Evolutionary conservation across 2,113 vertebrate species (phyloP).

Genomic region (Poeciliopsis occidentalis): DNA sequence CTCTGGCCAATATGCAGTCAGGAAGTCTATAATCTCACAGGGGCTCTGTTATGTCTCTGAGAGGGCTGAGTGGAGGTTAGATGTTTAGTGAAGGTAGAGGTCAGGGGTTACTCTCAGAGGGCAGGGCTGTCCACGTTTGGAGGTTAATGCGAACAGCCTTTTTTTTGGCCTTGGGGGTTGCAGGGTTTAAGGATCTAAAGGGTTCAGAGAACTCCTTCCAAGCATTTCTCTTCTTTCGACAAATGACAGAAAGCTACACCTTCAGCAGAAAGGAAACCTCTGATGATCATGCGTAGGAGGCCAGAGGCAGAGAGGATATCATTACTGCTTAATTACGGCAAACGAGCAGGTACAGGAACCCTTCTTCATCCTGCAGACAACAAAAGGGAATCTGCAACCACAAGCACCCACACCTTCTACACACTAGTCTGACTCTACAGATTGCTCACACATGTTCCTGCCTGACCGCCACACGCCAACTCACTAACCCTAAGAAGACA

Average conservation of each 20-base stretch:
- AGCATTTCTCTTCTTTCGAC: neutral
- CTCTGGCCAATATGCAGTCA: conserved; percentile 19
- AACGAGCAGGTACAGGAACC: conserved; percentile 45
- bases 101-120: conserved; percentile 56
- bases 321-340: conserved; percentile 54
- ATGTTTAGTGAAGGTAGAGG: conserved; percentile 49
- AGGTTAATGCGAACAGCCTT: conserved; percentile 48
- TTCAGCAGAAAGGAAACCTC: neutral
- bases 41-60: conserved; percentile 41
- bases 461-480: conserved; percentile 47
- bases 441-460: conserved; percentile 72
- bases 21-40: conserved; percentile 37
- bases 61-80: conserved; percentile 40
- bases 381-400: conserved; percentile 28
- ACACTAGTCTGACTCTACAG: conserved; percentile 40
- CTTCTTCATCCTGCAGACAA: conserved; percentile 12
- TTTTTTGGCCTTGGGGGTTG: conserved; percentile 12
- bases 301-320: conserved; percentile 49
- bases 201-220: no score
- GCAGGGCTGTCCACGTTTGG: conserved; percentile 37
- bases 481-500: conserved; percentile 49
- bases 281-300: conserved; percentile 31
- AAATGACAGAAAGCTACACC: neutral
- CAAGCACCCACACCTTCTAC: conserved; percentile 3
- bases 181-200: neutral